phyloP scores from a whole-genome alignment of 2,888 invertebrate species.

The Tetramorium bicarinatum region DNA sequence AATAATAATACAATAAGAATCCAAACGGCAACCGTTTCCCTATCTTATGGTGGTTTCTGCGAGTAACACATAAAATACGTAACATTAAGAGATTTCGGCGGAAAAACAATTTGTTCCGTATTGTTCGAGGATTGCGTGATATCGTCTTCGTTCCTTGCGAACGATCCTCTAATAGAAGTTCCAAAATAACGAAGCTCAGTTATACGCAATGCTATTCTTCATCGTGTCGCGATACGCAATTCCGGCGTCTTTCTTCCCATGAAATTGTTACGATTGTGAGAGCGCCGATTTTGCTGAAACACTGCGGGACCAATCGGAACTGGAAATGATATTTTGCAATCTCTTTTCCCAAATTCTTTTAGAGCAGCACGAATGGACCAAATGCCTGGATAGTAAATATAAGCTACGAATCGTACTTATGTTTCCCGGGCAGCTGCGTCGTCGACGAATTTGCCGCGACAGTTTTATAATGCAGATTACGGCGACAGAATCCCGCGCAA shows the following conservation, averaged over 20 bases:
- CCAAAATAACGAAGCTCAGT: neutral
- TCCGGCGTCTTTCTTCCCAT: neutral
- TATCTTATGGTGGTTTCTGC: constrained; percentile 16
- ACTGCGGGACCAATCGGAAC: constrained; percentile 2
- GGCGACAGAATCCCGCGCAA: neutral
- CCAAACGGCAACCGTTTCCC: constrained; percentile 16
- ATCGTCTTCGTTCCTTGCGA: constrained; percentile 21
- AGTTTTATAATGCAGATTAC: constrained; percentile 75
- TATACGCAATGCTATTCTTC: neutral
- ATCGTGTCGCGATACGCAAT: neutral
- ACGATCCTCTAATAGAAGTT: constrained; percentile 27
- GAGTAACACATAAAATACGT: constrained; percentile 40
- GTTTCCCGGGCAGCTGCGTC: constrained; percentile 70
- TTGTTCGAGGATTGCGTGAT: neutral
- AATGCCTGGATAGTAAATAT: constrained; percentile 5
- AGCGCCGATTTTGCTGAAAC: neutral
- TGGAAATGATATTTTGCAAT: constrained; percentile 1
- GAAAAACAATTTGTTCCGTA: constrained; percentile 54
- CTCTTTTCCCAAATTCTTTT: neutral
- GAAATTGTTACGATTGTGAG: neutral
- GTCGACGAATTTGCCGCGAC: constrained; percentile 57
- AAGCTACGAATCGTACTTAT: constrained; percentile 53
- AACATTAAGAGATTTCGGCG: constrained; percentile 42
- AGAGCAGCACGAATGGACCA: neutral
- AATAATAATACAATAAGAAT: constrained; percentile 26